Percentiles rank a stretch among this genome's conserved stretches.
phyloP scores from a whole-genome alignment of 2,888 invertebrate genomes.

The Leuctra nigra region DNA sequence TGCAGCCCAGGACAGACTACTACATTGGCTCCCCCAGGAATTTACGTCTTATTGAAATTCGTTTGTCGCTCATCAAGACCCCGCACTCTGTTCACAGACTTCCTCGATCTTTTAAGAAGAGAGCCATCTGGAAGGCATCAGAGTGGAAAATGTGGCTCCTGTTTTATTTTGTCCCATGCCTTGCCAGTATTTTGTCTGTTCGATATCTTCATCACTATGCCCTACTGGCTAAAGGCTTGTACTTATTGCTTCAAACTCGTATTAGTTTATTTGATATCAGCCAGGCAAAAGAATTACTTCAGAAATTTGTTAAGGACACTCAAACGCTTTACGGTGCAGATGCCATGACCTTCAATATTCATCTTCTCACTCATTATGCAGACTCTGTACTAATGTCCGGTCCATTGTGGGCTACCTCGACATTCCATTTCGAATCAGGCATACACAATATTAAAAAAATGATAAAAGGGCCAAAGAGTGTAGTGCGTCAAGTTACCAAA shows the following conservation, averaged over 20 bases:
- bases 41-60: neutral
- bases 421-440: neutral
- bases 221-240: neutral
- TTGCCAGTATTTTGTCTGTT: neutral
- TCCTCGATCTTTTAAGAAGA: slow-evolving; percentile 13
- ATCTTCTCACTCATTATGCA: neutral
- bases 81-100: slow-evolving; percentile 8
- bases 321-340: neutral
- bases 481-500: too few species aligned
- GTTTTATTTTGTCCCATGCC: slow-evolving; percentile 16
- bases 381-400: neutral
- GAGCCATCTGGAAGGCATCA: slow-evolving; percentile 19
- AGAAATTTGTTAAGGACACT: neutral
- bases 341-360: neutral
- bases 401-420: neutral
- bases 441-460: neutral
- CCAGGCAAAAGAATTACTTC: neutral
- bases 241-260: neutral
- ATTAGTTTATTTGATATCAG: neutral
- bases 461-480: neutral
- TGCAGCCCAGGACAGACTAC: neutral
- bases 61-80: neutral
- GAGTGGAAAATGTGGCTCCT: slow-evolving; percentile 20
- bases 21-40: neutral
- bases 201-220: slow-evolving; percentile 15